Evolutionary conservation across 53 echinoderm and acorn worm genomes (phyloP), one percentile per base, ranked within the genome.

Genomic region (Apostichopus leukothele): DNA sequence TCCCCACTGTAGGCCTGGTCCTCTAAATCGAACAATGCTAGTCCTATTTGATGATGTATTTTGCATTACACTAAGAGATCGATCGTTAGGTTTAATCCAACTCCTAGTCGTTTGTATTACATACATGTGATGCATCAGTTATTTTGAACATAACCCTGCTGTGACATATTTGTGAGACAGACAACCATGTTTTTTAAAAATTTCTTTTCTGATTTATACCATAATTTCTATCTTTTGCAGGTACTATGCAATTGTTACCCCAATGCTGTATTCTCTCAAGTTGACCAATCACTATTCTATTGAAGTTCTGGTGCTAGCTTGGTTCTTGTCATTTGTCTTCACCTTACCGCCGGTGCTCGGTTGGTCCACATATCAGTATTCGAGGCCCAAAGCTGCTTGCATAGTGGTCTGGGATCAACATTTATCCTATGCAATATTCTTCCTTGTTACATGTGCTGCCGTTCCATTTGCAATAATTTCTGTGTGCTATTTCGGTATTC

Each of bases 181-280:
- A 57, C 57, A 57, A 57, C 57, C 7, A 57, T 57, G 1, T 57
- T 57, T 7, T 57, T 7, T 7, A 5, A 2, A 4, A 67, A 67
- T 27, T 57, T 57, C 1, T 57, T 57, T 57, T 57, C 57, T 57
- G 57, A 74, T 11, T 22, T 74, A 14, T 11, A 10, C 9, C 9
- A 74, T 74, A 25, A 9, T 67, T 67, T 60, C 66, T 89, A 14
- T n/a, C 16, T 84, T 50, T 90, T 51, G 53, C 93, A 96, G 96
- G 80, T 96, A 96, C 89, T 96, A 93, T 90, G 96, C 96, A 53
- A 96, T 96, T 74, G 94, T 95, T 51, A 93, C 91, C 39, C 96
- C 96, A 12, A 94, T 96, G 96, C 63, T 96, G 85, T 94, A 96
- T 73, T 93, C 97, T 26, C 16, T 92, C 5, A 94, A 91, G 88